Percentiles rank a stretch among this genome's conserved stretches.
phyloP scores from a whole-genome alignment of 2,888 invertebrate species.

The Xestia c-nigrum region DNA sequence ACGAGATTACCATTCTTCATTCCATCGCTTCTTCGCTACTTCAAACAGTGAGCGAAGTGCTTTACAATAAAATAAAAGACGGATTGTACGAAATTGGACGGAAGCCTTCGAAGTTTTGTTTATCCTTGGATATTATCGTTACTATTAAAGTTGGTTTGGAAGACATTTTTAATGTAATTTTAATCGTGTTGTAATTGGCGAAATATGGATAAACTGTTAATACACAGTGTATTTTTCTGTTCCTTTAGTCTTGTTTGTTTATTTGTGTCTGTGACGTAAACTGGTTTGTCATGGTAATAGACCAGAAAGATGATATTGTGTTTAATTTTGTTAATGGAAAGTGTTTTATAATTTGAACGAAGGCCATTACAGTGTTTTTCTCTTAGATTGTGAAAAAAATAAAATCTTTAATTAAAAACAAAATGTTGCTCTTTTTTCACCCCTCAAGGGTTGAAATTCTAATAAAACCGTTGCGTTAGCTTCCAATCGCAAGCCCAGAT shows the following conservation, averaged over 20 bases:
- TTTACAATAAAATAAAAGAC: slow-evolving; percentile 3
- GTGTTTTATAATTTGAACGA: not conserved
- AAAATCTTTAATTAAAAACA: no score
- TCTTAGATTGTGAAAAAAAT: no score
- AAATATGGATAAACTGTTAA: not conserved
- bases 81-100: slow-evolving; percentile 6
- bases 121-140: not conserved
- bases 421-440: no score
- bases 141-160: not conserved
- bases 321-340: not conserved
- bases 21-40: not conserved
- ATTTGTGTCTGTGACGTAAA: not conserved
- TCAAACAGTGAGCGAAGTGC: not conserved
- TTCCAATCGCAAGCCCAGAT: no score
- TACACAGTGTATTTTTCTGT: not conserved
- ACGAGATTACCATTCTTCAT: not conserved
- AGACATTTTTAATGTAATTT: not conserved
- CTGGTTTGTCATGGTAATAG: not conserved
- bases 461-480: no score
- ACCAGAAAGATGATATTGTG: not conserved
- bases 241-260: not conserved
- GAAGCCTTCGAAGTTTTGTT: slow-evolving; percentile 5
- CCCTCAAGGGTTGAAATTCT: no score
- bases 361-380: not conserved
- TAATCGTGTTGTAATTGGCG: not conserved